A percentile compares a stretch with the other conserved stretches of the same genome.
These are phyloP conservation scores for Eonycteris spelaea DNA, from an alignment of 2,113 vertebrate species.

Conservation along the genomic window DNA sequence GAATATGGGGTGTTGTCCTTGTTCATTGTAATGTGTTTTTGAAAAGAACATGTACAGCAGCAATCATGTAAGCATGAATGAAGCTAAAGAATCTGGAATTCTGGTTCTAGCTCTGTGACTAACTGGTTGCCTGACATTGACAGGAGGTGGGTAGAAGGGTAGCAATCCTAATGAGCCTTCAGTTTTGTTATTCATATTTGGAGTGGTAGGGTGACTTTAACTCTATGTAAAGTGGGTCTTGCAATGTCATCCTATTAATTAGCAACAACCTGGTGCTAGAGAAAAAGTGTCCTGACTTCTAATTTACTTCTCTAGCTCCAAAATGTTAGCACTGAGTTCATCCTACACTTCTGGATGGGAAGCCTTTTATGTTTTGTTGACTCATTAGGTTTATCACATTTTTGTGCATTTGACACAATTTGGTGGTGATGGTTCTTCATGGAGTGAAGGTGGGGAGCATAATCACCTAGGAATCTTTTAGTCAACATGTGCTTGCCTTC, in stretches of 20 bases:
- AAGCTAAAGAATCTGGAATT: background rate
- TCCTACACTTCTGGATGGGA: background rate
- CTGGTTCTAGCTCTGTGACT: background rate
- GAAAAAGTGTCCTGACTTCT: background rate
- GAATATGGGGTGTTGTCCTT: background rate
- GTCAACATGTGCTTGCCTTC: background rate
- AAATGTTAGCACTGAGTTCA: background rate
- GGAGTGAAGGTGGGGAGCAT: too few species aligned
- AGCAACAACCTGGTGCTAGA: background rate
- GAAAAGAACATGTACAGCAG: background rate
- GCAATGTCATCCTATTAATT: background rate
- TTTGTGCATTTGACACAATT: background rate
- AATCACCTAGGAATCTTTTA: background rate
- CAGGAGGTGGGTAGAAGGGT: fast-evolving
- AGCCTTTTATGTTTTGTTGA: background rate
- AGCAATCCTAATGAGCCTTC: background rate
- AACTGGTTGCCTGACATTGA: background rate
- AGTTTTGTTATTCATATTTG: background rate
- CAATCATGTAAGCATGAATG: background rate
- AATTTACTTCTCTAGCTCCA: background rate
- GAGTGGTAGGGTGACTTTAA: background rate
- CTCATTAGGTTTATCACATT: background rate
- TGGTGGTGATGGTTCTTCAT: background rate
- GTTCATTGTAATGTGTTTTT: background rate
- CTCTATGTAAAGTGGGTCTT: background rate